Evolutionary conservation across 2,113 vertebrate species (phyloP), one percentile per base, ranked within the genome.

Genomic region (Brachypteracias leptosomus): DNA sequence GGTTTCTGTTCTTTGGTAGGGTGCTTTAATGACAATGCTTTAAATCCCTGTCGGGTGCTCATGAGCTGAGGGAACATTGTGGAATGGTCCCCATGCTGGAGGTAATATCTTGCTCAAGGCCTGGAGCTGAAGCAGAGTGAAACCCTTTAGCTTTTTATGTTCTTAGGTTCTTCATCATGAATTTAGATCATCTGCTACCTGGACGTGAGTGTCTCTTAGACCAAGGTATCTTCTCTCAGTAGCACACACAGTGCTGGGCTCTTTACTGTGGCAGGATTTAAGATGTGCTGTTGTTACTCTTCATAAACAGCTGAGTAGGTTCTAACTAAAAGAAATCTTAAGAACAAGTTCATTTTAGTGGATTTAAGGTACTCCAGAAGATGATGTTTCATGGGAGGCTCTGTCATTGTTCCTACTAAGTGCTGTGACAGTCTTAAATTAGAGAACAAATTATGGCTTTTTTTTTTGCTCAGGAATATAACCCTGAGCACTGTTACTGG

Each of bases 371-470:
- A 18, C 25, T 51, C 12, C 9, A 78, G 68, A 85, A 82, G 63
- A 87, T 35, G 68, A 46, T n/a, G 71, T 49, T 93, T 95, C 72
- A 38, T 66, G 77, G 83, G 89, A 90, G 15, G 8, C 10, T 62
- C 90, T 90, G 82, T 62, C 19, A 19, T 73, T 94, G 77, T 72
- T 92, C 82, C 10, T 40, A 16, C 70, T 73, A 74, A 65, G 85
- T 79, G 62, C 62, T 78, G 57, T 57, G 90, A 52, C 71, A 70
- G 72, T 65, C 77, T 96, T 66, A 84, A 96, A 85, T 86, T 66
- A 90, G 85, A 80, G 76, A 94, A 93, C 75, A 79, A 91, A 89
- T 88, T 7, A 77, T 46, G 71, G 72, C 51, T 71, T 88, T 80
- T 80, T 82, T 80, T 66, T 88, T 63, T 91, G 46, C 70, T 22